Evolutionary conservation across 2,113 vertebrate genomes (phyloP).

Genomic region (Solea senegalensis): DNA sequence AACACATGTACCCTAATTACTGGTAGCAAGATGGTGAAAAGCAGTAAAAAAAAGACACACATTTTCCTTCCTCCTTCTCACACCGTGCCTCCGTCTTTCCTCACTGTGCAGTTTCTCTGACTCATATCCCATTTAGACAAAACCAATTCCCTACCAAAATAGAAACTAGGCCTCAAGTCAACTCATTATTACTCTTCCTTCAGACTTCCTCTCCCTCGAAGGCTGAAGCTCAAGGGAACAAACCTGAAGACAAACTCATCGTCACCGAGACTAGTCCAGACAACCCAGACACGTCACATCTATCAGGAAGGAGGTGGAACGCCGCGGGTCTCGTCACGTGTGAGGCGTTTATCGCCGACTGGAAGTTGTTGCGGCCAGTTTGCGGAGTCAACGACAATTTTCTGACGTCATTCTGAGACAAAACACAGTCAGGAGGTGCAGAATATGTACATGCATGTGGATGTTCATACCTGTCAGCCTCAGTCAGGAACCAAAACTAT

Average conservation of each 20-base stretch:
- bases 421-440: neutral
- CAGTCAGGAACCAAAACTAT: too few relatives aligned
- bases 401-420: too few relatives aligned
- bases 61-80: neutral
- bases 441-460: too few relatives aligned
- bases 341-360: neutral
- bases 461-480: neutral
- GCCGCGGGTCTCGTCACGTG: neutral
- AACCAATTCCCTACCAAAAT: slow-evolving; percentile 66
- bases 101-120: slow-evolving; percentile 48
- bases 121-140: slow-evolving; percentile 59
- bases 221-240: slow-evolving; percentile 54
- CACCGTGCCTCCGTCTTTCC: slow-evolving; percentile 21
- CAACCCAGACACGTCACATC: slow-evolving; percentile 2
- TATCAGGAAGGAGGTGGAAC: slow-evolving; percentile 2
- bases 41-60: too few relatives aligned
- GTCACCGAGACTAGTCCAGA: slow-evolving; percentile 52
- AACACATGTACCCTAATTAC: neutral
- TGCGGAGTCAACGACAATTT: neutral
- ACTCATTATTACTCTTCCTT: slow-evolving; percentile 73
- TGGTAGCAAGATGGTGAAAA: neutral
- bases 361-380: neutral
- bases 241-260: slow-evolving; percentile 61
- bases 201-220: slow-evolving; percentile 55
- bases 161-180: slow-evolving; percentile 73